Conservation (phyloP, 1,140 invertebrate species). For the Campoletis sonorensis region DNA sequence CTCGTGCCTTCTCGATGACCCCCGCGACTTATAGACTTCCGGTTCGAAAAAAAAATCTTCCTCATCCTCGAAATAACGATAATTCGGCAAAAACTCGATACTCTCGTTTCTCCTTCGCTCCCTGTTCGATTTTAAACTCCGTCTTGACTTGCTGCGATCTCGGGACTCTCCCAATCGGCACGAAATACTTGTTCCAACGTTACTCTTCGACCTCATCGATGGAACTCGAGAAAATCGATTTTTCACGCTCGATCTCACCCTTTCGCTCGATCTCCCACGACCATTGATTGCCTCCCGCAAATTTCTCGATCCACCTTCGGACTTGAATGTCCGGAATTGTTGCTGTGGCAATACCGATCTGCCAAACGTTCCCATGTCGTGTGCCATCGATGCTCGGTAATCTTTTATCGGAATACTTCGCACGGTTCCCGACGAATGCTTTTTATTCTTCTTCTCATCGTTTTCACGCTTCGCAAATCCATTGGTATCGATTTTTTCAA, state of each 20-base stretch:
- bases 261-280: conserved; percentile 5
- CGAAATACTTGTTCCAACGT: neutral
- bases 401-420: conserved; percentile 68
- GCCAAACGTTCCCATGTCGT: conserved; percentile 63
- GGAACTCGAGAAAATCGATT: conserved; percentile 6
- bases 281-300: neutral
- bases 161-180: neutral
- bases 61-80: conserved; percentile 28
- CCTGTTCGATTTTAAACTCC: neutral
- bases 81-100: conserved; percentile 48
- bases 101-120: conserved; percentile 8
- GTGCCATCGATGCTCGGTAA: conserved; percentile 62
- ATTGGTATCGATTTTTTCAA: conserved; percentile 39
- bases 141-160: conserved; percentile 19
- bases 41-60: neutral
- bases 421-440: conserved; percentile 50
- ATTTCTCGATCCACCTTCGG: conserved; percentile 56
- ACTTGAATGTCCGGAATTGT: conserved; percentile 61
- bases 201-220: neutral
- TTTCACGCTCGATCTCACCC: conserved; percentile 37
- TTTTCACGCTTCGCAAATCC: conserved; percentile 39
- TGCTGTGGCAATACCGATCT: conserved; percentile 56
- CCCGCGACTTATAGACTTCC: neutral
- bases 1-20: neutral
- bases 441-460: conserved; percentile 39